phyloP scores from a whole-genome alignment of 2,888 invertebrate species.

The Agrochola litura region DNA sequence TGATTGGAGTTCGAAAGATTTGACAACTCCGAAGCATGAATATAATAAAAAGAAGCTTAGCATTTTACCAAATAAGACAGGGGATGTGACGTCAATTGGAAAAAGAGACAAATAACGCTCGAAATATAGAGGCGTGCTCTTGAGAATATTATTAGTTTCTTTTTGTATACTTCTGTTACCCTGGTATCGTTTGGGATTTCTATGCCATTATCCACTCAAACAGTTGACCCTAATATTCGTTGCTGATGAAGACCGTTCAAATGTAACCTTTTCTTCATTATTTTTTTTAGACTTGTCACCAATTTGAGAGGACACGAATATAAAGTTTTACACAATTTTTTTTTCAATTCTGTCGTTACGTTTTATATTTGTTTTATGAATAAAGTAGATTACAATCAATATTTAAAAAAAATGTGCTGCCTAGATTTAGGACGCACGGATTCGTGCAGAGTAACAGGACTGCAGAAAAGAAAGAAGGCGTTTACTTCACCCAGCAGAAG shows the following conservation, averaged over 20 bases:
- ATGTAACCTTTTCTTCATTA: too few relatives aligned
- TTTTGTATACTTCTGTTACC: neutral
- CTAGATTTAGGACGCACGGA: neutral
- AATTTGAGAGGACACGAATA: neutral
- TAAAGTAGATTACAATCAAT: neutral
- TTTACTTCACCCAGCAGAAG: neutral
- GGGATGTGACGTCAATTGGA: neutral
- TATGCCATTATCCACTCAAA: neutral
- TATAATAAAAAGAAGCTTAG: conserved; percentile 72
- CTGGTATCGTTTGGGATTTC: neutral
- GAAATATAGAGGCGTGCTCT: neutral
- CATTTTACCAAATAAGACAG: neutral
- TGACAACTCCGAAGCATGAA: conserved; percentile 47
- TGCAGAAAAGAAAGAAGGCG: neutral
- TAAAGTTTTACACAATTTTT: too few relatives aligned
- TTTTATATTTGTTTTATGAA: neutral
- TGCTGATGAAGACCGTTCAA: neutral
- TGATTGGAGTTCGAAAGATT: conserved; percentile 60
- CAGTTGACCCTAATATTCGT: neutral
- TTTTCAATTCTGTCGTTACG: too few relatives aligned
- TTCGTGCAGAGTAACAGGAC: neutral
- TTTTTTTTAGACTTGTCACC: neutral
- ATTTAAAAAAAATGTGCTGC: too few relatives aligned
- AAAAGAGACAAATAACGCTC: neutral
- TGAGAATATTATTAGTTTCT: neutral